Evolutionary conservation across 2,797 vertebrate species (phyloP), one percentile per base, ranked within the genome.

Genomic region (Enteromius argenteus): DNA sequence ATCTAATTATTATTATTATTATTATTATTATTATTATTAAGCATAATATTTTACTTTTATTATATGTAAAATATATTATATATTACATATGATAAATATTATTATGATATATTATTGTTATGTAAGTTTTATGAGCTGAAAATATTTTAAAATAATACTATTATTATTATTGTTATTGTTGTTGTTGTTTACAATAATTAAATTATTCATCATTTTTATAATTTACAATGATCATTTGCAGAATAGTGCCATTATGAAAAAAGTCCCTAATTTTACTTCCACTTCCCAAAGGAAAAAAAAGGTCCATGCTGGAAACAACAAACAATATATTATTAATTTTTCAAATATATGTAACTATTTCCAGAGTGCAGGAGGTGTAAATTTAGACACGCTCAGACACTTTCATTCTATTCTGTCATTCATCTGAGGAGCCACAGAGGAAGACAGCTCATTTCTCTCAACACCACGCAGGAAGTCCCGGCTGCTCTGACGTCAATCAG

Each of bases 401-500:
- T 71, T 49, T 71, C 3, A 15, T 79, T 77, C 66, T 44, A 4
- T 69, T 71, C 27, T 71, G 27, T 39, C 74, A 62, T 83, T 75
- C 9, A 53, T 75, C 46, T 76, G 35, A 30, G 73, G 90, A 93
- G 88, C 92, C 90, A 90, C 23, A 88, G 71, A 87, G 88, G 89
- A 93, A 91, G 89, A 89, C 85, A 35, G 46, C 79, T 56, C 77
- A 86, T 87, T 87, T 91, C 88, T 84, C 78, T 91, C 89, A 79
- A 88, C 89, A 82, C 91, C 46, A 91, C 91, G 88, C 90, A 86
- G 89, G 56, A 93, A 86, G 86, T 87, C 86, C 79, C 82, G 85
- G 88, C 86, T 23, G 32, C 62, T 62, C 88, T 95, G 93, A 95
- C 94, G 94, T 95, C 94, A 95, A 85, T 88, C 35, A 86, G 92